These are phyloP conservation scores for Anthopleura xanthogrammica DNA, from an alignment of 92 coral and sea anemone genomes.

Conservation along the genomic window DNA sequence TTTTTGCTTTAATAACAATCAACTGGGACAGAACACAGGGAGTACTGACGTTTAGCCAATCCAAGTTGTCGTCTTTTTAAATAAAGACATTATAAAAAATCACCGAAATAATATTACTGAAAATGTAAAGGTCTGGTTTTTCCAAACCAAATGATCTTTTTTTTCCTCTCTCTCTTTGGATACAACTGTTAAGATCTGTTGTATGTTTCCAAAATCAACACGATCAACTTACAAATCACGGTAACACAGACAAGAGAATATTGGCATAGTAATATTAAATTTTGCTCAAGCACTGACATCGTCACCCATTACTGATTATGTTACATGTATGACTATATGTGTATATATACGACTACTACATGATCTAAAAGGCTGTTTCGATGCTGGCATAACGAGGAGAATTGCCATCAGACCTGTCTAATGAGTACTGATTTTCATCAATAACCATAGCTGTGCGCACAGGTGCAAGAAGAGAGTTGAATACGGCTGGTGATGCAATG, in stretches of 20 bases:
- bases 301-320: constrained; percentile 3
- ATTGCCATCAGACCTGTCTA: constrained; percentile 70
- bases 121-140: neutral
- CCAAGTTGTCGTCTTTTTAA: neutral
- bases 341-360: constrained; percentile 2
- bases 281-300: constrained; percentile 21
- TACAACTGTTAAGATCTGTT: neutral
- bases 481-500: constrained; percentile 96
- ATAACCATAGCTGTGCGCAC: constrained; percentile 98
- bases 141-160: neutral
- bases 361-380: constrained; percentile 78
- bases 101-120: neutral
- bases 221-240: neutral
- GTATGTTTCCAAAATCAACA: neutral
- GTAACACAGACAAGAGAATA: neutral
- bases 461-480: constrained; percentile 97
- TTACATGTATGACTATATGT: constrained; percentile 7
- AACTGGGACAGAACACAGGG: neutral
- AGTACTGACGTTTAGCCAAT: neutral
- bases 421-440: constrained; percentile 64
- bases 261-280: neutral
- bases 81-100: neutral
- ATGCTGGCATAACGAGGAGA: constrained; percentile 82
- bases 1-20: neutral
- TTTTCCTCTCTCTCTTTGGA: neutral